Conservation (phyloP, 1,140 invertebrate genomes). For the Zaprionus lachaisei region DNA sequence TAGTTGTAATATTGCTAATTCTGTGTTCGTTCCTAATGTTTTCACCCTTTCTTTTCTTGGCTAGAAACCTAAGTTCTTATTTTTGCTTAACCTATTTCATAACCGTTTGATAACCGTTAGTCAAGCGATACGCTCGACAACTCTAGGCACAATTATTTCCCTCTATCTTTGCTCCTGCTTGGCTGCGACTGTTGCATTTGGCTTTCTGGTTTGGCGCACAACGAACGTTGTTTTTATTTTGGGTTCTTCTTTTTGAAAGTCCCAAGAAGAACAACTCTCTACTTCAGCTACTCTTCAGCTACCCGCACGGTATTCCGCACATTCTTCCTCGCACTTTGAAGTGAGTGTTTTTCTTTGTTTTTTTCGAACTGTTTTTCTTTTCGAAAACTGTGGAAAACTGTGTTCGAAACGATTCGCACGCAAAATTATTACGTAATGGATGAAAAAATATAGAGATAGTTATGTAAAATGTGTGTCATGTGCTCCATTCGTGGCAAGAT, state of each 20-base stretch:
- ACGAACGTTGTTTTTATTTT: conserved; percentile 67
- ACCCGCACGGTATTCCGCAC: conserved; percentile 47
- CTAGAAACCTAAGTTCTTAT: not conserved
- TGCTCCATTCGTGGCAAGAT: conserved; percentile 26
- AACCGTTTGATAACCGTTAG: conserved; percentile 18
- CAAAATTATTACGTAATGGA: conserved; percentile 63
- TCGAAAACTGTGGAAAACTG: conserved; percentile 40
- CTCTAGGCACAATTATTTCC: conserved; percentile 35
- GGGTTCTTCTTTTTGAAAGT: conserved; percentile 44
- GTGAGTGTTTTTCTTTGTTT: conserved; percentile 49
- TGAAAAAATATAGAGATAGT: conserved; percentile 30
- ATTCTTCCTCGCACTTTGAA: conserved; percentile 56
- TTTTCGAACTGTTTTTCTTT: not conserved
- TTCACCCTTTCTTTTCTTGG: not conserved
- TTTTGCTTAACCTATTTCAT: not conserved
- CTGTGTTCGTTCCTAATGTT: not conserved
- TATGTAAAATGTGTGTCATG: conserved; percentile 61
- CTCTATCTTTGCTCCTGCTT: conserved; percentile 31
- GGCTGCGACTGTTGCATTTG: conserved; percentile 66
- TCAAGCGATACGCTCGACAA: conserved; percentile 41
- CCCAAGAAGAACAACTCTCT: conserved; percentile 56
- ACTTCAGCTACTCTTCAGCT: conserved; percentile 65
- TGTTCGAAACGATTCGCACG: conserved; percentile 4
- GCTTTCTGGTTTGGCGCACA: conserved; percentile 76
- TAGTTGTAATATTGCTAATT: not conserved